Conservation (phyloP, 2,797 vertebrate species). For the Schizothorax lantsangensis region DNA sequence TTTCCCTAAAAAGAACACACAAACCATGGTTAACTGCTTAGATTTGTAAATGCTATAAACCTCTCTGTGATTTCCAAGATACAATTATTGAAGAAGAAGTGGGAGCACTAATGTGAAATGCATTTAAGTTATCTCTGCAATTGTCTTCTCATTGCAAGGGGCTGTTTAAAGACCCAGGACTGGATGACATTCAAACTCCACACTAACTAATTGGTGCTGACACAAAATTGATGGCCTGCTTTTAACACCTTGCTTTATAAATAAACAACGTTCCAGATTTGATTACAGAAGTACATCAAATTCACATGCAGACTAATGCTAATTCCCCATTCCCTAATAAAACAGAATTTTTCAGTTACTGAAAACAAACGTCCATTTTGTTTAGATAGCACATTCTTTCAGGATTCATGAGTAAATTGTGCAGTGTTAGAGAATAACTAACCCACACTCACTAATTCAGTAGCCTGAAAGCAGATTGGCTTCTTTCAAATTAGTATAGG, state of each 20-base stretch:
- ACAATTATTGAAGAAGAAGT: constrained; percentile 15
- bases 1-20: constrained; percentile 40
- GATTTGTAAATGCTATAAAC: constrained; percentile 35
- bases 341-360: background rate
- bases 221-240: constrained; percentile 58
- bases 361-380: constrained; percentile 2
- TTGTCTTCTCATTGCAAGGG: background rate
- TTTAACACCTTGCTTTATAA: constrained; percentile 59
- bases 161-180: constrained; percentile 30
- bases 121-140: constrained; percentile 29
- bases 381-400: constrained; percentile 46
- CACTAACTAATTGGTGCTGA: constrained; percentile 54
- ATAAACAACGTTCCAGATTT: constrained; percentile 60
- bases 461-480: background rate
- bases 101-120: constrained; percentile 31
- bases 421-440: background rate
- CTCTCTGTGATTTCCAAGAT: constrained; percentile 15
- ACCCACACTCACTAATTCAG: background rate
- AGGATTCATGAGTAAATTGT: constrained; percentile 21
- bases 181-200: constrained; percentile 48
- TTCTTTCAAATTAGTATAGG: background rate
- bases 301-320: constrained; percentile 49
- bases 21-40: constrained; percentile 44
- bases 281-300: constrained; percentile 60
- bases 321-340: constrained; percentile 35